A percentile compares a stretch with the other conserved stretches of the same genome.
These are phyloP conservation scores for Opisthograptis luteolata DNA, from an alignment of 2,888 invertebrate genomes.

Conservation along the genomic window DNA sequence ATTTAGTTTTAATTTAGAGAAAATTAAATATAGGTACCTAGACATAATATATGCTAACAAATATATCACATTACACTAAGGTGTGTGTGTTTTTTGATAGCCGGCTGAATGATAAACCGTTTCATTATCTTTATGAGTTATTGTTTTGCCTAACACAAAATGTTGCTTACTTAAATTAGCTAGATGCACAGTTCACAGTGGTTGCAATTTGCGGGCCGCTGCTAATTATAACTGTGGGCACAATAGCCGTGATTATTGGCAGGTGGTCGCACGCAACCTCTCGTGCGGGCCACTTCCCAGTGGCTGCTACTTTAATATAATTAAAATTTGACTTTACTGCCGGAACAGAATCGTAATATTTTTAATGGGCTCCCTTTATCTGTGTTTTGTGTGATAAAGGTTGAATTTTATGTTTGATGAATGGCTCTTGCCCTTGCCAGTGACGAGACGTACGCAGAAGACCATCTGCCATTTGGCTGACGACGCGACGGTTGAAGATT, in stretches of 20 bases:
- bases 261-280: constrained; percentile 72
- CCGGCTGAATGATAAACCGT: constrained; percentile 10
- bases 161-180: background rate
- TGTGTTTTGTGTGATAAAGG: constrained; percentile 2
- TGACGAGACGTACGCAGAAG: too few species aligned
- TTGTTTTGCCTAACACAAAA: background rate
- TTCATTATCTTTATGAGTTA: background rate
- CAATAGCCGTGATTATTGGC: constrained; percentile 62
- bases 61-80: too few species aligned
- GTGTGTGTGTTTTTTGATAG: too few species aligned
- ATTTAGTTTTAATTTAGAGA: too few species aligned
- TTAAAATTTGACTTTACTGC: constrained; percentile 47
- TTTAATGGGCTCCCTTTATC: constrained; percentile 15
- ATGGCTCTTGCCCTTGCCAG: too few species aligned
- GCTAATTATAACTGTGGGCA: constrained; percentile 59
- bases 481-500: too few species aligned
- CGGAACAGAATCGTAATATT: constrained; percentile 22
- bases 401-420: background rate
- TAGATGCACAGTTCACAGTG: constrained; percentile 8
- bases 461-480: too few species aligned
- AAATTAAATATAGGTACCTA: too few species aligned
- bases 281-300: constrained; percentile 60
- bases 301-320: constrained; percentile 59
- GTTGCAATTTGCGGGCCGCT: constrained; percentile 55
- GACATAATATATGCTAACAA: too few species aligned